These are phyloP conservation scores for Trichoplax adhaerens DNA, from an alignment of 37 sponge, comb jelly and placozoan species.

Conservation along the genomic window DNA sequence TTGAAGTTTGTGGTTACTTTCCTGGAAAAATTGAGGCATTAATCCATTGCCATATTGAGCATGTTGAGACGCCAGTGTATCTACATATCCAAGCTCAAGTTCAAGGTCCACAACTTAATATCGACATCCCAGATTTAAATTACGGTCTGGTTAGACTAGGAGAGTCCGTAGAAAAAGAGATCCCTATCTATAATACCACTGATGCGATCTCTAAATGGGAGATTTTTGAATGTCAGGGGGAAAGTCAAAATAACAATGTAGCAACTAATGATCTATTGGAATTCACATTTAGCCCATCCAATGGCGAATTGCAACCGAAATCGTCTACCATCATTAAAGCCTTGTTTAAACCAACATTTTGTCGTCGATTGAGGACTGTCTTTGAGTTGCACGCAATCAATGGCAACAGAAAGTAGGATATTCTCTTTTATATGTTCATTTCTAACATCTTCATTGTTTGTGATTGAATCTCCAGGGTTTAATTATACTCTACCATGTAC, in stretches of 20 bases:
- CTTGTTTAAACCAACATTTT: constrained; percentile 12
- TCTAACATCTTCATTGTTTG: neutral
- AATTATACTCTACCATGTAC: neutral
- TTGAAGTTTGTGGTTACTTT: constrained; percentile 7
- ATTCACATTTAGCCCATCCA: constrained; percentile 6
- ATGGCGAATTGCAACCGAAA: constrained; percentile 6
- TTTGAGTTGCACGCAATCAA: constrained; percentile 9
- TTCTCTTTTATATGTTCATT: neutral
- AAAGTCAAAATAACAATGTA: too few relatives aligned
- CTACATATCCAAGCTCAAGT: constrained; percentile 12
- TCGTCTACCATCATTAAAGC: constrained; percentile 4
- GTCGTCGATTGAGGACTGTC: constrained; percentile 22
- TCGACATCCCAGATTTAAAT: constrained; percentile 16
- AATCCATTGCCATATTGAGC: constrained; percentile 17
- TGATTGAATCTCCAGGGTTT: neutral
- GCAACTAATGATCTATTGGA: too few relatives aligned
- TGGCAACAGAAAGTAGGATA: constrained; percentile 1
- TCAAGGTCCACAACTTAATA: constrained; percentile 23
- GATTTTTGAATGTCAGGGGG: constrained; percentile 5
- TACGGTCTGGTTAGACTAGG: constrained; percentile 43
- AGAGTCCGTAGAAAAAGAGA: neutral
- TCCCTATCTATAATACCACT: constrained; percentile 23
- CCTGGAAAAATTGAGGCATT: constrained; percentile 13
- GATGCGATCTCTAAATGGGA: constrained; percentile 7
- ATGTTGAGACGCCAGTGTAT: constrained; percentile 3